A percentile compares a stretch with the other conserved stretches of the same genome.
phyloP scores from a whole-genome alignment of 2,797 vertebrate genomes.

The Sebastes iracundus region DNA sequence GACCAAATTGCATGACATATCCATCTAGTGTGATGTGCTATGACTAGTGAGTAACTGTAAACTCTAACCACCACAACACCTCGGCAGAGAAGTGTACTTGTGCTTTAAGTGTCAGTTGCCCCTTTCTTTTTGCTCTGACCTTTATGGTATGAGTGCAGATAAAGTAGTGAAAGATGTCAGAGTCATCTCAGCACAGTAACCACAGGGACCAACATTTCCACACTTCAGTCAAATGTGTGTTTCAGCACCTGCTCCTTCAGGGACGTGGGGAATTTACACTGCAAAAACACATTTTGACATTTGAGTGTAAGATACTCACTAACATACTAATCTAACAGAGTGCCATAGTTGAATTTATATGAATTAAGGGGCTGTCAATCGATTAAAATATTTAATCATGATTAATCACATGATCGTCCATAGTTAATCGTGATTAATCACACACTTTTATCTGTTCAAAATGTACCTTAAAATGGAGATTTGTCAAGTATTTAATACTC shows the following conservation, averaged over 20 bases:
- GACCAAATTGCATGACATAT: conserved; percentile 1
- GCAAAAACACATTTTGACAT: not conserved
- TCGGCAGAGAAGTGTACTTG: not conserved
- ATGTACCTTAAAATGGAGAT: too few relatives aligned
- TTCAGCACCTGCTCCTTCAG: not conserved
- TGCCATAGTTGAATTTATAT: not conserved
- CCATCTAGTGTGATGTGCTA: not conserved
- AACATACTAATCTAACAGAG: not conserved
- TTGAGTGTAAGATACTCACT: not conserved
- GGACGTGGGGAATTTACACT: not conserved
- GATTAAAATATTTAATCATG: too few relatives aligned
- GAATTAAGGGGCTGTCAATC: too few relatives aligned
- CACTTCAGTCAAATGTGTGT: not conserved
- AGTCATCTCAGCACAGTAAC: not conserved
- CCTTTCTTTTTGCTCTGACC: conserved; percentile 10
- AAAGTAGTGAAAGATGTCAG: conserved; percentile 28
- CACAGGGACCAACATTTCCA: not conserved
- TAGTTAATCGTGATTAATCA: too few relatives aligned
- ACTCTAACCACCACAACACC: conserved; percentile 6
- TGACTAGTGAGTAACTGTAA: conserved; percentile 4
- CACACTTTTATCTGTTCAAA: too few relatives aligned
- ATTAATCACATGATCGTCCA: too few relatives aligned
- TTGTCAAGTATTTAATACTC: too few relatives aligned
- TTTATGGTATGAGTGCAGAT: conserved; percentile 5
- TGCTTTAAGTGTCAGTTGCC: not conserved